Evolutionary conservation across 2,888 invertebrate species (phyloP), one percentile per base, ranked within the genome.

Genomic region (Trissolcus brochymenae): DNA sequence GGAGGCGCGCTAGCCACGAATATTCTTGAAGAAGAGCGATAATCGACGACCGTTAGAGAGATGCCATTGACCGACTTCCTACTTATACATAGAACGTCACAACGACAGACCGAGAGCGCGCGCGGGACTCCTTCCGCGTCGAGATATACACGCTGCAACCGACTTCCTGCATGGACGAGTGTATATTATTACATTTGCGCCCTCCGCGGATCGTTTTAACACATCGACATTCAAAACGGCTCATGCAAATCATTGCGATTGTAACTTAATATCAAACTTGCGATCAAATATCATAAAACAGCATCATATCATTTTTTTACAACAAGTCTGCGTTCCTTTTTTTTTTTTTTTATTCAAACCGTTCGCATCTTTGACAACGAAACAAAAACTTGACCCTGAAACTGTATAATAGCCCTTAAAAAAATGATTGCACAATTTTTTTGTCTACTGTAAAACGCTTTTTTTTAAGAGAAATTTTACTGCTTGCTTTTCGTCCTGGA

Each of bases 31-130:
- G 60, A 66, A 60, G 66, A 74, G 64, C 73, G 74, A 76, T 73
- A 79, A 79, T 73, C 73, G 73, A 60, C 64, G 71, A 79, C 79
- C 79, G 79, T 79, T 79, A 79, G 70, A 62, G 16, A 60, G 67
- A 60, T 76, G 75, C 75, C 75, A 68, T 72, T 61, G 77, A 71
- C 75, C 75, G 75, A 77, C 65, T 77, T 77, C 75, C 75, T 77
- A 71, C 71, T 56, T 54, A 55, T 25, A 68, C 62, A 41, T 40
- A 72, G 59, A 54, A 14, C 61, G 50, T 65, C 40, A 61, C 59
- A 50, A 60, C 76, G 76, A 76, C 56, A 66, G 61, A 61, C 57
- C 65, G 53, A 65, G 61, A 60, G 65, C 62, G 61, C 62, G 61
- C 60, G 51, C 51, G 64, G 50, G 51, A 62, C 56, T 77, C 60